These are phyloP conservation scores for Ibycter americanus DNA, from an alignment of 2,797 vertebrate species.

Conservation along the genomic window DNA sequence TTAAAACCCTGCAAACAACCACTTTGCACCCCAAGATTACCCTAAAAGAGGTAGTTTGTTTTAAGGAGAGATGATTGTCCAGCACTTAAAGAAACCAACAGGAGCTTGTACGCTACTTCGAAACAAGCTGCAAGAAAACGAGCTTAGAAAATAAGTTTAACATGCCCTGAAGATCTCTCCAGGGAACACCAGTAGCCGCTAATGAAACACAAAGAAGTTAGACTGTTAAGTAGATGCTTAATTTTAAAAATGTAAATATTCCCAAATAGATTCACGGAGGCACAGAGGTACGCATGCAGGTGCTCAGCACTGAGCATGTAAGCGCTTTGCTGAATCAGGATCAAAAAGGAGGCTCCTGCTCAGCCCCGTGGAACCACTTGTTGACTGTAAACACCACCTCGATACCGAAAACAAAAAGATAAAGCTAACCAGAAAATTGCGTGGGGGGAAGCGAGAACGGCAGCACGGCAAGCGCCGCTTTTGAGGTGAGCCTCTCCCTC, in stretches of 20 bases:
- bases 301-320: neutral
- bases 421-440: neutral
- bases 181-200: neutral
- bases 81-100: neutral
- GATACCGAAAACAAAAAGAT: neutral
- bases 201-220: neutral
- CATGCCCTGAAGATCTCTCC: neutral
- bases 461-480: neutral
- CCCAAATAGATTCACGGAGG: neutral
- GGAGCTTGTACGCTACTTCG: neutral
- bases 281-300: neutral
- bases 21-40: neutral
- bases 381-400: constrained; percentile 47
- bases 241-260: neutral
- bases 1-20: neutral
- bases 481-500: neutral
- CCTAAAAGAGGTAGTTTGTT: neutral
- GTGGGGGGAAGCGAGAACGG: constrained; percentile 8
- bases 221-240: neutral
- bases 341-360: constrained; percentile 2
- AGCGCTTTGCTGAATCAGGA: neutral
- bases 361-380: neutral
- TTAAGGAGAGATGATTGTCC: neutral
- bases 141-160: neutral
- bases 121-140: neutral